These are phyloP conservation scores for Euborellia annulipes DNA, from an alignment of 1,140 invertebrate species.

Conservation along the genomic window DNA sequence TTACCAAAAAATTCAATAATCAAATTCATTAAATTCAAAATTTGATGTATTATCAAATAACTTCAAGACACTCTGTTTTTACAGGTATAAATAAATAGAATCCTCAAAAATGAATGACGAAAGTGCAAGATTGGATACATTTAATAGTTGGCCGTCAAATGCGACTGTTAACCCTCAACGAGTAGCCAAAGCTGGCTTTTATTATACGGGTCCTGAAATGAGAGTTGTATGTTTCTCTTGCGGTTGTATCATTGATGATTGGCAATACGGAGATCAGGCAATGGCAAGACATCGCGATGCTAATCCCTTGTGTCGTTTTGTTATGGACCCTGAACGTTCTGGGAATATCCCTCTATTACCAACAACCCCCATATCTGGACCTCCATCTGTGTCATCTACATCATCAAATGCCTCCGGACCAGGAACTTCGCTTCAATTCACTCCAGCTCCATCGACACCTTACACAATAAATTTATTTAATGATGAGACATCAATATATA, in stretches of 20 bases:
- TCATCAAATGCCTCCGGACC: too few species aligned
- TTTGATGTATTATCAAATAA: too few species aligned
- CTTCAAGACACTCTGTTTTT: too few species aligned
- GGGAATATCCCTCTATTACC: conserved; percentile 42
- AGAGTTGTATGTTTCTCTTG: conserved; percentile 59
- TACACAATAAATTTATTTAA: too few species aligned
- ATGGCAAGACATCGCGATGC: conserved; percentile 42
- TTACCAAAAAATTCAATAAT: too few species aligned
- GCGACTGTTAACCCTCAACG: conserved; percentile 41
- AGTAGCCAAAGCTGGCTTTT: conserved; percentile 71
- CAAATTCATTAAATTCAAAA: too few species aligned
- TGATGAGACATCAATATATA: conserved; percentile 13
- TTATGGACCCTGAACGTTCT: conserved; percentile 40
- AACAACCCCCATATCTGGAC: background rate
- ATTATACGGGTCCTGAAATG: conserved; percentile 45
- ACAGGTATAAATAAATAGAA: too few species aligned
- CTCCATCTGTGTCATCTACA: too few species aligned
- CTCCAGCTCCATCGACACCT: too few species aligned
- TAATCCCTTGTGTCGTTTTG: conserved; percentile 54
- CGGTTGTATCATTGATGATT: conserved; percentile 47
- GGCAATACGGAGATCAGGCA: conserved; percentile 58
- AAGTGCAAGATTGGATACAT: conserved; percentile 48
- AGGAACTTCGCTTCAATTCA: too few species aligned
- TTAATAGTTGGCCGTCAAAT: conserved; percentile 49
- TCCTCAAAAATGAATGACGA: conserved; percentile 46